Percentiles rank a stretch among this genome's conserved stretches.
Evolutionary conservation across 2,888 invertebrate genomes (phyloP).

Genomic region (Micoletzkya japonica): DNA sequence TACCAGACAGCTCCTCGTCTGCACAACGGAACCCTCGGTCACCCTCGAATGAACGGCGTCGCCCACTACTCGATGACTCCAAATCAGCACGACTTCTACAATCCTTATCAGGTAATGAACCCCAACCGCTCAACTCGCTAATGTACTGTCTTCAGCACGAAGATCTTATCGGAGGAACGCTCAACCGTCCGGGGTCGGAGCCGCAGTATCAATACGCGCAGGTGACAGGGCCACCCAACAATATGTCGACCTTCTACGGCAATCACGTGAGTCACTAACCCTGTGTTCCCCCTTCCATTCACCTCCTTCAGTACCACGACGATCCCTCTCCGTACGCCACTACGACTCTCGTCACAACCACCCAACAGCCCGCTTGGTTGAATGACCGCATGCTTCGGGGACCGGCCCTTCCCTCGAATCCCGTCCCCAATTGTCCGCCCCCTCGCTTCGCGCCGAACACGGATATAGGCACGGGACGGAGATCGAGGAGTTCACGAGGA

Average conservation of each 20-base stretch:
- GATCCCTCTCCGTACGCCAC: constrained; percentile 63
- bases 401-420: constrained; percentile 47
- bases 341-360: constrained; percentile 59
- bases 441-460: constrained; percentile 25
- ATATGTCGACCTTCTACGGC: constrained; percentile 53
- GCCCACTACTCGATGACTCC: constrained; percentile 46
- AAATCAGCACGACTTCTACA: constrained; percentile 48
- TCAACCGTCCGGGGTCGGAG: constrained; percentile 42
- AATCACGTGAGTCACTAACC: constrained; percentile 32
- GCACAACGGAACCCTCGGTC: constrained; percentile 26
- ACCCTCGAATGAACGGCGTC: constrained; percentile 24
- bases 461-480: not conserved
- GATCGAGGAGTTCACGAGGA: constrained; percentile 14
- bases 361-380: constrained; percentile 50
- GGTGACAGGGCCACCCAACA: constrained; percentile 45
- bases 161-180: constrained; percentile 40
- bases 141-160: constrained; percentile 26
- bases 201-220: constrained; percentile 57
- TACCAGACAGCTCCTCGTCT: constrained; percentile 15
- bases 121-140: not conserved
- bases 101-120: constrained; percentile 17
- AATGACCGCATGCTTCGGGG: constrained; percentile 46
- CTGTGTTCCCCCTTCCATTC: not conserved
- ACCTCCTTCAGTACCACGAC: constrained; percentile 46
- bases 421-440: constrained; percentile 50